These are phyloP conservation scores for Epicauta chinensis DNA, from an alignment of 1,140 invertebrate genomes.

Conservation along the genomic window DNA sequence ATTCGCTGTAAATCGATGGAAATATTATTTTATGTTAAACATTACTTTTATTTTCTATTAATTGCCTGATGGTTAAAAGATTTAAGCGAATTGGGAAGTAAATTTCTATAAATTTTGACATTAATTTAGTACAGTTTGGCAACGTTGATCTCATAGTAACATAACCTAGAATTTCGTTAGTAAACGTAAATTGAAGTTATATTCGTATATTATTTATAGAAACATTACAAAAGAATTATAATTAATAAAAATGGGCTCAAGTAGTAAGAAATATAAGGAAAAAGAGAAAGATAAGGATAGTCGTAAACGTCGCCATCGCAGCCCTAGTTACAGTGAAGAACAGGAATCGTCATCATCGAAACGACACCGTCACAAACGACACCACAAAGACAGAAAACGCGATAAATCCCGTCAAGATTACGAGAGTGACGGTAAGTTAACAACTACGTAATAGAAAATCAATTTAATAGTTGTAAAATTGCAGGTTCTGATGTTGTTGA, in stretches of 20 bases:
- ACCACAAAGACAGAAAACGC: slow-evolving; percentile 52
- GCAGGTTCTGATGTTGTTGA: slow-evolving; percentile 39
- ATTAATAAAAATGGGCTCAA: slow-evolving; percentile 53
- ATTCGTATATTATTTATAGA: slow-evolving; percentile 5
- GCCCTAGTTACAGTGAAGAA: slow-evolving; percentile 46
- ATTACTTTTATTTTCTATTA: no score
- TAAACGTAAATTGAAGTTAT: slow-evolving; percentile 12
- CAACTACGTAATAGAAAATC: neutral
- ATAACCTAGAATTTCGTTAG: neutral
- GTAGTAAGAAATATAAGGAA: slow-evolving; percentile 48
- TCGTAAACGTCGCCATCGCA: slow-evolving; percentile 47
- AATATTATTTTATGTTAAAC: no score
- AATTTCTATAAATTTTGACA: no score
- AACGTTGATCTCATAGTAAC: no score
- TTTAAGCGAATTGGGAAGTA: no score
- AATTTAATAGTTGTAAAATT: slow-evolving; percentile 9
- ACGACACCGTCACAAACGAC: slow-evolving; percentile 54
- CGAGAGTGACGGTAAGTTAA: slow-evolving; percentile 54
- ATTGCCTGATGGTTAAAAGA: no score
- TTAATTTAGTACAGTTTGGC: no score
- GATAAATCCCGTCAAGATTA: slow-evolving; percentile 46
- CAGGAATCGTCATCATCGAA: slow-evolving; percentile 48
- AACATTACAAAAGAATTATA: slow-evolving; percentile 12
- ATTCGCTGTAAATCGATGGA: no score
- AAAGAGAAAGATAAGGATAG: slow-evolving; percentile 38